Base-by-base conservation (phyloP, 2,888 invertebrate species). In the Agapetus fuscipes region DNA sequence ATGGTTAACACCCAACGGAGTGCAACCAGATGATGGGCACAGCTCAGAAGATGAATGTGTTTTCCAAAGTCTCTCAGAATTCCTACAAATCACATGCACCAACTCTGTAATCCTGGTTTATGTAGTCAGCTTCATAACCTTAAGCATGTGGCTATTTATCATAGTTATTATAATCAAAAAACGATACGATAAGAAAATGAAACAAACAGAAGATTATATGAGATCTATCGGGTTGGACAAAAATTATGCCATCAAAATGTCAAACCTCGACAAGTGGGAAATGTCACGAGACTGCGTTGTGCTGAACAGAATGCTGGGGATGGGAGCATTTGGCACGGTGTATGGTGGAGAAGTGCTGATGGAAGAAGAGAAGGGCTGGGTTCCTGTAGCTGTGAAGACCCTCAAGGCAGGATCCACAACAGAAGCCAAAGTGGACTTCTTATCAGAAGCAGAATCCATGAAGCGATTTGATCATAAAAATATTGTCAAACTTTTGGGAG, bases 401-500 rank as follows among this genome's bases (percentile, higher is more conserved):
- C 68, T 93, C 3, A 90, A 91, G 61, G 69, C 80, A 25, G 87
- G 87, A 3, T 85, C 87, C 1, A 74, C 76, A 6, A 78, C 82
- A 2, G 90, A 91, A 50, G 88, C 89, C 55, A 90, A 90, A 57
- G 65, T 91, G 14, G 91, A 94, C 59, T 94, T 94, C 55, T 67
- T 94, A 26, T 83, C 88, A 35, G 94, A 94, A 60, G 91, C 93
- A 2, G 90, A 93, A 58, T 83, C 89, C 14, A 94, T 94, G 93
- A 93, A 93, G 57, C 74, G 86, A 31, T 90, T 94, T 59, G 83
- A 88, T 39, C 91, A 94, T 58, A 80, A 81, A 53, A 93, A 94
- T 59, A 83, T 94, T 37, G 82, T 94, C 10, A 77, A 80, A 50
- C 65, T 94, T 17, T 62, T 91, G 13, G 93, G 85, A 1, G 90